These are phyloP conservation scores for Ditylenchus weischeri DNA, from an alignment of 2,888 invertebrate species.

Conservation along the genomic window DNA sequence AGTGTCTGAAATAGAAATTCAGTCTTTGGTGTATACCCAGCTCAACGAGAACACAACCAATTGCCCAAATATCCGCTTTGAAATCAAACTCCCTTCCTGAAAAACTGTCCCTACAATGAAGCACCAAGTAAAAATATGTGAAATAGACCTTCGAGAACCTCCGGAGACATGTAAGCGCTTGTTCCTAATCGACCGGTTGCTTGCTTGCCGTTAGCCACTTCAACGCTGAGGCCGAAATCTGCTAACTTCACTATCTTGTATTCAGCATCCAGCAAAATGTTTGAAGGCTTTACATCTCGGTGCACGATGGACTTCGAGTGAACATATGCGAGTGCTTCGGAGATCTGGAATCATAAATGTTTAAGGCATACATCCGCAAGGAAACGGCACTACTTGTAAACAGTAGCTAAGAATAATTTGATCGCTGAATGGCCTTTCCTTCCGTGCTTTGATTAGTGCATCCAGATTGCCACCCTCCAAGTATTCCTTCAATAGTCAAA, in stretches of 20 bases:
- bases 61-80: constrained; percentile 81
- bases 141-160: constrained; percentile 19
- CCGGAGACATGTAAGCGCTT: constrained; percentile 25
- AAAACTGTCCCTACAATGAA: background rate
- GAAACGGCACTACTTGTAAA: constrained; percentile 64
- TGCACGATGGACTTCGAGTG: constrained; percentile 67
- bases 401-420: constrained; percentile 72
- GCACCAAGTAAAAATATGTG: too few relatives aligned
- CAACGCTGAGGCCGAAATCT: constrained; percentile 20
- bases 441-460: constrained; percentile 67
- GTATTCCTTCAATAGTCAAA: too few relatives aligned
- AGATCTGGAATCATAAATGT: constrained; percentile 57
- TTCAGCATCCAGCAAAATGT: constrained; percentile 20
- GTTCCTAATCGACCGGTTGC: constrained; percentile 21
- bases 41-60: constrained; percentile 80
- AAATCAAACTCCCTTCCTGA: constrained; percentile 64
- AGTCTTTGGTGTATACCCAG: constrained; percentile 59
- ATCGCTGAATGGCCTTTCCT: constrained; percentile 46
- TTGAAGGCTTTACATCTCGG: constrained; percentile 24
- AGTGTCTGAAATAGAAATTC: too few relatives aligned
- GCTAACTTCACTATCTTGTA: constrained; percentile 13
- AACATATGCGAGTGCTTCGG: constrained; percentile 76
- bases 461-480: constrained; percentile 75
- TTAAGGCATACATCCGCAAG: too few relatives aligned
- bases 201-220: constrained; percentile 12